Evolutionary conservation across 2,113 vertebrate genomes (phyloP), one percentile per base, ranked within the genome.

Genomic region (Sitta europaea): DNA sequence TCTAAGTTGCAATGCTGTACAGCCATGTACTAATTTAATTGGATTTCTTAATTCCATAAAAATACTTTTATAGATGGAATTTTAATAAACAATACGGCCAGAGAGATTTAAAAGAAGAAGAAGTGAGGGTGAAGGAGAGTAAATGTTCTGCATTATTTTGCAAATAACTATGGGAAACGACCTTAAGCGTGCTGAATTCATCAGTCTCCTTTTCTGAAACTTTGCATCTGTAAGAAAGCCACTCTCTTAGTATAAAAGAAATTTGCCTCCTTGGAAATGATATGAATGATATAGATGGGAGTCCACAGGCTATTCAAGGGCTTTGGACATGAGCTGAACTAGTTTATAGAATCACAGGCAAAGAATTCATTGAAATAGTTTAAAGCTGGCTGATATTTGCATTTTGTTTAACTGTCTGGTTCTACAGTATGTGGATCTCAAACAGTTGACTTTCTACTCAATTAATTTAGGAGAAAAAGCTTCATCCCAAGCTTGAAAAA

Each of bases 331-430:
- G 89, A 98, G 76, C 48, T 95, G 97, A 88, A 98, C 98, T 3
- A 96, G 98, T 96, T 98, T 98, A 98, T 98, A 99, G 97, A 98
- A 99, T 87, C 96, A 96, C 81, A 99, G 72, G 68, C 68, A 78
- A 88, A 72, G 28, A 31, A 36, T 78, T 80, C 16, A 45, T 1
- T 72, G 23, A n/a, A 76, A 45, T 35, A 42, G 25, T 31, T 43
- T 70, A 70, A 59, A 66, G 24, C 38, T 81, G 55, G 23, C 42
- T 80, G 55, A 22, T 57, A 2, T 23, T 54, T 74, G 35, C 17
- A 5, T n/a, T 66, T 38, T 72, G 24, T 53, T 84, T 66, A 55
- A 19, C 42, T 66, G 16, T 36, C 53, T 92, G 29, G 6, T 78
- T 85, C 48, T 66, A 14, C 21, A 24, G 6, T 36, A 24, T 27